These are phyloP conservation scores for Macroramphosus scolopax DNA, from an alignment of 2,797 vertebrate genomes.

Conservation along the genomic window DNA sequence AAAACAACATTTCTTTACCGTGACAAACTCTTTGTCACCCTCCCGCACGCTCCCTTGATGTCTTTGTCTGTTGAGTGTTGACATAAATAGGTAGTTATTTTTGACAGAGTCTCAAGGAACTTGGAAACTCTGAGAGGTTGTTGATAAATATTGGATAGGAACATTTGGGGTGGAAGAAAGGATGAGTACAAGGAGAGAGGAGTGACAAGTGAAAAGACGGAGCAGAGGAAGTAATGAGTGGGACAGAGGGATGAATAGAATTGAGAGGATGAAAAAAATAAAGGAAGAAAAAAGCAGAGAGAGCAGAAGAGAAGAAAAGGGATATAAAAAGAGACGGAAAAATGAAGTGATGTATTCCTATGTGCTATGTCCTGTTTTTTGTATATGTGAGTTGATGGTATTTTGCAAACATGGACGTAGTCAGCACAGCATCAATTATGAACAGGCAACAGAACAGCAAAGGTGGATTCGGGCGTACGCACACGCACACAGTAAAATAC, in stretches of 20 bases:
- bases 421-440: conserved; percentile 36
- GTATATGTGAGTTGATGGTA: conserved; percentile 4
- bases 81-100: conserved; percentile 25
- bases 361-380: conserved; percentile 25
- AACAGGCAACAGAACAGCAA: conserved; percentile 27
- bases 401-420: conserved; percentile 36
- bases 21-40: conserved; percentile 7
- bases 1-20: conserved; percentile 2
- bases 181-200: conserved; percentile 10
- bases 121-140: conserved; percentile 36
- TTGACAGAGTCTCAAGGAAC: conserved; percentile 34
- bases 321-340: conserved; percentile 7
- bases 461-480: background rate
- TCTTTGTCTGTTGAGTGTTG: conserved; percentile 16
- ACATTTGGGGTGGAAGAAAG: conserved; percentile 27
- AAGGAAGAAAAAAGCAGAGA: conserved; percentile 25
- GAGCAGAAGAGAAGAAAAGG: conserved; percentile 11
- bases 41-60: background rate
- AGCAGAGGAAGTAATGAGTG: too few relatives aligned
- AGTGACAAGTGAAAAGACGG: conserved; percentile 29
- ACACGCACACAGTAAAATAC: background rate
- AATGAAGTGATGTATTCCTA: too few relatives aligned
- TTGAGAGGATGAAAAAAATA: conserved; percentile 6
- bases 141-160: conserved; percentile 49
- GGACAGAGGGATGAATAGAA: too few relatives aligned